These are phyloP conservation scores for Mungos mungo DNA, from an alignment of 2,113 vertebrate genomes.

Conservation along the genomic window DNA sequence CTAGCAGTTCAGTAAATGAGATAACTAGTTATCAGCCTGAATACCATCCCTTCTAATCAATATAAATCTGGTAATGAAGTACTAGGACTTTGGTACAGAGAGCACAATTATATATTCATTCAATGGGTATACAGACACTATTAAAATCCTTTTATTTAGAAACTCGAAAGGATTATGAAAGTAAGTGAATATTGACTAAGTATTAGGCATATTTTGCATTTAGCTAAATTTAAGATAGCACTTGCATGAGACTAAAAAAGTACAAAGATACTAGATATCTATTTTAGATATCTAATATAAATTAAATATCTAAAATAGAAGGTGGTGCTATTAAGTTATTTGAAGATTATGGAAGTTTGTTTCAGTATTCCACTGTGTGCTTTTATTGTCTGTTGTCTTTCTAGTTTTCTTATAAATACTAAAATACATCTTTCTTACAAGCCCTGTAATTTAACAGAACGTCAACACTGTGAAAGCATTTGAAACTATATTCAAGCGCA, in stretches of 20 bases:
- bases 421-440: background rate
- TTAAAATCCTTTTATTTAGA: conserved; percentile 10
- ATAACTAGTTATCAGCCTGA: conserved; percentile 28
- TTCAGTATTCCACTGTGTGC: conserved; percentile 8
- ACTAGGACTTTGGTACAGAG: background rate
- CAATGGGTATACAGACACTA: background rate
- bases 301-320: conserved; percentile 27
- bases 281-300: too few relatives aligned
- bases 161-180: background rate
- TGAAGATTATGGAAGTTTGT: conserved; percentile 11
- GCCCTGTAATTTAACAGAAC: conserved; percentile 11
- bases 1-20: background rate
- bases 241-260: conserved; percentile 17
- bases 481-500: background rate
- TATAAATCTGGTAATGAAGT: conserved; percentile 36
- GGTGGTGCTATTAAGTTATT: conserved; percentile 24
- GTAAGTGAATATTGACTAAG: background rate
- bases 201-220: conserved; percentile 38
- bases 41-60: background rate
- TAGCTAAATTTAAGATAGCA: conserved; percentile 25
- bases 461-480: conserved; percentile 18
- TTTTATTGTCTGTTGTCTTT: conserved; percentile 28
- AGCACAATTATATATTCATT: conserved; percentile 13
- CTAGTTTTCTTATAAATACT: conserved; percentile 14
- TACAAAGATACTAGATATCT: background rate